Evolutionary conservation across 2,797 vertebrate species (phyloP), one percentile per base, ranked within the genome.

Genomic region (Streptopelia turtur): DNA sequence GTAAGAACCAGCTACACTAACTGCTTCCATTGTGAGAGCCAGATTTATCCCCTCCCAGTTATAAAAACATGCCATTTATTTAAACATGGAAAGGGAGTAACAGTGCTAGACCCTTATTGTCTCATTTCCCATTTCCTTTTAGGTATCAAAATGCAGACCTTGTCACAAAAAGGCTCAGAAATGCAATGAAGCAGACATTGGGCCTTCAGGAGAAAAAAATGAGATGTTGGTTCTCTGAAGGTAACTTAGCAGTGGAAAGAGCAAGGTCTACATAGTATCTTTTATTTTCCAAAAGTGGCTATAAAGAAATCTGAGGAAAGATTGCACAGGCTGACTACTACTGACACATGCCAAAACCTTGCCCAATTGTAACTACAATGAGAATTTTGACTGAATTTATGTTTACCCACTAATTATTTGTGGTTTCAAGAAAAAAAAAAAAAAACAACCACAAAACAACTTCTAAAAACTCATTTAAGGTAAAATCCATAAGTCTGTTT

Each of bases 81-180:
- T 95, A 77, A 94, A 95, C 55, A 56, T 94, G 77, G 95, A 95
- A 96, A 96, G 88, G 93, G 87, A 96, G 91, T 92, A 92, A 68
- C 93, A 90, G 64, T n/a, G 41, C 30, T 82, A 84, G 89, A 72
- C 65, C 15, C 77, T 31, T 60, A 94, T 78, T 94, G 85, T 78
- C 77, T 96, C 93, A 94, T 75, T 95, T 94, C 95, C 91, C 87
- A 93, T 91, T 96, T 96, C 93, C 95, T 83, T 88, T 90, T 30
- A 86, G 71, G 83, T 86, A 95, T 75, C 79, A 88, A 95, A 96
- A 95, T 2, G n/a, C 80, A 86, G 89, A 70, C 60, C 31, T 47
- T 92, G 69, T 33, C 83, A 94, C 72, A 94, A 65, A 75, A 60
- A 86, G 45, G 72, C 57, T 93, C 50, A 94, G 72, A 76, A 94